Percentiles rank a stretch among this genome's conserved stretches.
These are phyloP conservation scores for Chelonia mydas DNA, from an alignment of 2,797 vertebrate genomes.

Conservation along the genomic window DNA sequence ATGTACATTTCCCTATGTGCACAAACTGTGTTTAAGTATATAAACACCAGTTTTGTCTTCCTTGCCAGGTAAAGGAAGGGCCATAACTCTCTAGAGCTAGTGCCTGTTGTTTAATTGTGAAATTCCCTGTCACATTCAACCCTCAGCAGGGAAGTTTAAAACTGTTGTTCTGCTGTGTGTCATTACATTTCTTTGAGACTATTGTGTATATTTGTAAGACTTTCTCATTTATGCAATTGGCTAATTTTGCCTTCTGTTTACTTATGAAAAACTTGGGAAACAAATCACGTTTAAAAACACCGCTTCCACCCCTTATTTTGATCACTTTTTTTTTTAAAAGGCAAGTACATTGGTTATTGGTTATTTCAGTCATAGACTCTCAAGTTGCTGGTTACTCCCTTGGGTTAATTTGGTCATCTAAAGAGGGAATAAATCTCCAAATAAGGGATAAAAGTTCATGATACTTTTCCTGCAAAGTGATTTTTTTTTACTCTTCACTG, in stretches of 20 bases:
- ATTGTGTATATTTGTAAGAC: background rate
- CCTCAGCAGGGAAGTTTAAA: background rate
- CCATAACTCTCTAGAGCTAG: background rate
- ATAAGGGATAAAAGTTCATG: background rate
- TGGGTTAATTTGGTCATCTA: background rate
- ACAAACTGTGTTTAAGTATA: background rate
- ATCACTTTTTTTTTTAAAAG: background rate
- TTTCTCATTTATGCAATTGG: background rate
- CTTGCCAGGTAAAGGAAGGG: background rate
- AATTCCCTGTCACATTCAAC: background rate
- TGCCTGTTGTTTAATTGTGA: background rate
- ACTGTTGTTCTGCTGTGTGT: background rate
- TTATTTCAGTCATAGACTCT: constrained; percentile 20
- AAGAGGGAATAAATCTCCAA: background rate
- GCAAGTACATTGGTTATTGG: background rate
- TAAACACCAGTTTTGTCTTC: background rate
- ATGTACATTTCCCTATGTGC: background rate
- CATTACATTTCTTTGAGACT: background rate
- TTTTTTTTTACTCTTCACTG: background rate
- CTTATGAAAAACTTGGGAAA: background rate
- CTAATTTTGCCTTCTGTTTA: background rate
- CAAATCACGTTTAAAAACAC: background rate
- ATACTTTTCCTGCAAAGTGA: constrained; percentile 7
- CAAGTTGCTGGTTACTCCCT: constrained; percentile 33
- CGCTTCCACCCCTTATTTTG: background rate